Conservation (phyloP, 1,140 invertebrate species). For the Bombus pascuorum region DNA sequence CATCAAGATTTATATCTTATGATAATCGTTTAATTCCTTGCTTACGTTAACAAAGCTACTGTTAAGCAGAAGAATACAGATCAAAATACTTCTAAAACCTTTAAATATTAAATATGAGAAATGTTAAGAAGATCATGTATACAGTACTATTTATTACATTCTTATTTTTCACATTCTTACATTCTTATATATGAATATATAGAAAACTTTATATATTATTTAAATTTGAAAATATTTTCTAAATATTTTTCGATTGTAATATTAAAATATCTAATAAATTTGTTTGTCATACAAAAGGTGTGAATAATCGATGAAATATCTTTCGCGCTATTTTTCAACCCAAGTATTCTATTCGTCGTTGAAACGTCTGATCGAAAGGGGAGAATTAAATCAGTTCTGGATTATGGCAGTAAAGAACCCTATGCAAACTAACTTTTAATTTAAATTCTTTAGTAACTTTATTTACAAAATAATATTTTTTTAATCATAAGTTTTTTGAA, state of each 20-base stretch:
- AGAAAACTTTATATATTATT: neutral
- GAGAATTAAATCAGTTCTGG: slow-evolving; percentile 31
- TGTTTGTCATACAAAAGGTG: neutral
- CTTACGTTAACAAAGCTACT: neutral
- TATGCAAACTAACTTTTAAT: neutral
- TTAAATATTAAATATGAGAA: neutral
- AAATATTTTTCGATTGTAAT: neutral
- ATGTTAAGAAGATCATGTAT: slow-evolving; percentile 66
- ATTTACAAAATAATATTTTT: neutral
- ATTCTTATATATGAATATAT: neutral
- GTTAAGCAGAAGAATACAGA: neutral
- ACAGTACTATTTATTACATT: neutral
- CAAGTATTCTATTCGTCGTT: neutral
- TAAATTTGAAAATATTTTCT: neutral
- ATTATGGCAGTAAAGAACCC: neutral
- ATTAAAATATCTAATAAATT: neutral
- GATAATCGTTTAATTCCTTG: neutral
- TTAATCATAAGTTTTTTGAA: neutral
- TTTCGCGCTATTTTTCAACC: neutral
- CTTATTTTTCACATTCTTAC: no score
- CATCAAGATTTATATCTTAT: neutral
- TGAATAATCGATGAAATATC: neutral
- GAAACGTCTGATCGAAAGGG: slow-evolving; percentile 17
- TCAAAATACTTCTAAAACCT: neutral
- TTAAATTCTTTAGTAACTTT: neutral